Evolutionary conservation across 2,888 invertebrate genomes (phyloP).

Genomic region (Sinohyriopsis cumingii): DNA sequence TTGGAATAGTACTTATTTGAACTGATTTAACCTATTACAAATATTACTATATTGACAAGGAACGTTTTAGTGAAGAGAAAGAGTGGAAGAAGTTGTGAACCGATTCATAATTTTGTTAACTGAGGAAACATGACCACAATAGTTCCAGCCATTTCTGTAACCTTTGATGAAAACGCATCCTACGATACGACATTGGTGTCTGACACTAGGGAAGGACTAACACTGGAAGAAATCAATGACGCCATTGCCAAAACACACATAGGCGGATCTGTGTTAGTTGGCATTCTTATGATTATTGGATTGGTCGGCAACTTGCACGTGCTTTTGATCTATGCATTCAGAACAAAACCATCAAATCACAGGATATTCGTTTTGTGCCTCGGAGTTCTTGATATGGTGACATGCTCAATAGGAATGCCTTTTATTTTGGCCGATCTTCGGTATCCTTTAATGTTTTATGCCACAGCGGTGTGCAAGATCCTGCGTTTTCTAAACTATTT

Average conservation of each 20-base stretch:
- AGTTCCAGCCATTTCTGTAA: too few species aligned
- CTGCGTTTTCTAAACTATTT: constrained; percentile 36
- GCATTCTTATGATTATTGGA: constrained; percentile 32
- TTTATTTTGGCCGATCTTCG: constrained; percentile 34
- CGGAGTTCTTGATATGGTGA: constrained; percentile 29
- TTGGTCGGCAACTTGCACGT: constrained; percentile 40
- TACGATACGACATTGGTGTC: constrained; percentile 1
- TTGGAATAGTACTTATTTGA: too few species aligned
- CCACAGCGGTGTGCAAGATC: constrained; percentile 27
- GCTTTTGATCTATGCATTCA: constrained; percentile 27
- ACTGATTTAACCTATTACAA: too few species aligned
- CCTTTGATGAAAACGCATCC: too few species aligned
- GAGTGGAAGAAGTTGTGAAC: too few species aligned
- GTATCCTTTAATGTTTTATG: constrained; percentile 31
- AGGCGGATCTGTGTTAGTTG: constrained; percentile 36
- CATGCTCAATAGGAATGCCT: constrained; percentile 38
- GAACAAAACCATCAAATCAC: constrained; percentile 37
- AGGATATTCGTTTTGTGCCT: constrained; percentile 32
- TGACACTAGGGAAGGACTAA: background rate
- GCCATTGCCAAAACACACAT: constrained; percentile 27
- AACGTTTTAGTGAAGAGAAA: too few species aligned
- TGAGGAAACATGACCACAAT: too few species aligned
- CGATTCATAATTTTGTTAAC: too few species aligned
- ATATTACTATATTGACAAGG: too few species aligned
- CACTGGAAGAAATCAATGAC: constrained; percentile 17